These are phyloP conservation scores for Hymenochirus boettgeri DNA, from an alignment of 2,113 vertebrate species.

Conservation along the genomic window DNA sequence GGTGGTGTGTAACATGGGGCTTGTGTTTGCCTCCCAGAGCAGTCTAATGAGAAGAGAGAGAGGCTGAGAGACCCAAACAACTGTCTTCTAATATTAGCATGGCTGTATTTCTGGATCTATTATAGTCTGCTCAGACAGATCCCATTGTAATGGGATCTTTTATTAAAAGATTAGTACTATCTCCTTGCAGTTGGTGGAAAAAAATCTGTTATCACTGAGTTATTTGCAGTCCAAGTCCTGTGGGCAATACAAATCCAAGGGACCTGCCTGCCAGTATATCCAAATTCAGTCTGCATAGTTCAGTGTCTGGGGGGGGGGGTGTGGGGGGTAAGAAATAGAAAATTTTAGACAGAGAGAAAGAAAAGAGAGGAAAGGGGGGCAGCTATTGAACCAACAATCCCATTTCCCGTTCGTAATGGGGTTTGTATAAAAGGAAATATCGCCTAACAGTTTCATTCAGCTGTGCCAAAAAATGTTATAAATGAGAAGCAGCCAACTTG, in stretches of 20 bases:
- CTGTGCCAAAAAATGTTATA: constrained; percentile 71
- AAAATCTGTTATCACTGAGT: constrained; percentile 73
- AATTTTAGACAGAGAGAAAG: constrained; percentile 40
- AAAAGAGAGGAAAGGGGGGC: constrained; percentile 48
- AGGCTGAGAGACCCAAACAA: constrained; percentile 85
- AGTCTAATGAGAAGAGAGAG: constrained; percentile 70
- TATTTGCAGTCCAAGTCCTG: constrained; percentile 60
- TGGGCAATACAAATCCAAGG: constrained; percentile 50
- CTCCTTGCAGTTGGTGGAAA: constrained; percentile 77
- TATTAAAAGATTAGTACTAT: constrained; percentile 79
- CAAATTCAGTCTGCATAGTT: constrained; percentile 66
- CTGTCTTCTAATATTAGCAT: constrained; percentile 96
- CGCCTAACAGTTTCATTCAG: constrained; percentile 71
- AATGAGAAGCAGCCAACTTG: constrained; percentile 68
- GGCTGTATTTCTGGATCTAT: constrained; percentile 81
- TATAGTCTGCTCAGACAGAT: constrained; percentile 78
- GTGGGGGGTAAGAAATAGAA: constrained; percentile 47
- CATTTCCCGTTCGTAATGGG: constrained; percentile 64
- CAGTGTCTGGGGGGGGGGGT: constrained; percentile 58
- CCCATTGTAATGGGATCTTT: constrained; percentile 82
- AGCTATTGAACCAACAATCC: constrained; percentile 61
- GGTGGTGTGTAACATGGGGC: constrained; percentile 64
- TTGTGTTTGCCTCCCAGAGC: constrained; percentile 74
- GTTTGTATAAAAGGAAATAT: constrained; percentile 70
- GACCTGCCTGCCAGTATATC: constrained; percentile 61